Base-by-base conservation (phyloP, 2,888 invertebrate genomes). In the Rhagophthalmus giganteus region DNA sequence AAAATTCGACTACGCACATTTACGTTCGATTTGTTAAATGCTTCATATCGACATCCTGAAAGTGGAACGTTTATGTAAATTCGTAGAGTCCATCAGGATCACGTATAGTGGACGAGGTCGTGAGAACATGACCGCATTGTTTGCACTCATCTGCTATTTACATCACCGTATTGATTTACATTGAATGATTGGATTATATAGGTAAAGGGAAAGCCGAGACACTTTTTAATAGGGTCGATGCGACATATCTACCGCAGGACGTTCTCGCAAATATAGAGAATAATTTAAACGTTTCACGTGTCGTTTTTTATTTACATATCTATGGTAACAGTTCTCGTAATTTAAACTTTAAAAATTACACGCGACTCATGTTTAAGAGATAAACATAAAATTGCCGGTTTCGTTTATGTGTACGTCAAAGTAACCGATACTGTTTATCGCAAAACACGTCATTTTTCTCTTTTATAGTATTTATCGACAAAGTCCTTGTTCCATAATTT, bases 121-220 rank as follows among this genome's bases (percentile, higher is more conserved):
- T 57, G 57, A 57, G 57, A 57, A 57, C 54, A 47, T 52, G 57
- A 54, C 57, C 54, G 51, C 54, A 57, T 57, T 57, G 57, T 57
- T 54, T 46, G 27, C 30, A 40, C 51, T 55, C 51, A 51, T 51
- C 51, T 51, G 50, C 41, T 51, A 55, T 55, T 51, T 55, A 47
- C 55, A 55, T 55, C 55, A 55, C 45, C 31, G 24, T 47, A 42
- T 55, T 47, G 47, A 55, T 55, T 55, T 55, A 47, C 55, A 55
- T 55, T 55, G 50, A 55, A 55, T 55, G 54, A 54, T 54, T 54
- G 34, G 54, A 54, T 54, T 48, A 54, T 54, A 54, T 54, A 49
- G 28, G 49, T 40, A 32, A 46, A 54, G 45, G 41, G 54, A 54
- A 54, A 54, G 54, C 49, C 14, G 45, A 49, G 40, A 49, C 44